phyloP scores from a whole-genome alignment of 2,113 vertebrate species.

The Zeus faber region DNA sequence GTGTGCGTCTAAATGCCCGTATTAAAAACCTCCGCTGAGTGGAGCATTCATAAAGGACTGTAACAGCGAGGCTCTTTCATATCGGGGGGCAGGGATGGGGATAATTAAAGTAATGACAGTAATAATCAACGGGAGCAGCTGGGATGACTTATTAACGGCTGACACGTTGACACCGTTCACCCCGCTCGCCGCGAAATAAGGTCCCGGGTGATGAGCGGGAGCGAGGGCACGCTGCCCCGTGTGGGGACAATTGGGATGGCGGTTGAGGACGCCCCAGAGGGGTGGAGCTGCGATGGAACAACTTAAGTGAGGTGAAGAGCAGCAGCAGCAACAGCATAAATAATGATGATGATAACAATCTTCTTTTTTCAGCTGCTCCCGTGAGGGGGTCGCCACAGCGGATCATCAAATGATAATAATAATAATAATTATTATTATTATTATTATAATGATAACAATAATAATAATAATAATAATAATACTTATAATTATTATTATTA shows the following conservation, averaged over 20 bases:
- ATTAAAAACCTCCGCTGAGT: constrained; percentile 48
- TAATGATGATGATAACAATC: too few species aligned
- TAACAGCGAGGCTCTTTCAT: constrained; percentile 47
- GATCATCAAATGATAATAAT: too few species aligned
- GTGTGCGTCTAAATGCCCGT: constrained; percentile 59
- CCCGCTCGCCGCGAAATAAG: constrained; percentile 63
- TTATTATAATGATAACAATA: too few species aligned
- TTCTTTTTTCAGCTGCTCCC: too few species aligned
- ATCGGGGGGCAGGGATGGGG: constrained; percentile 61
- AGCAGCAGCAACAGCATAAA: too few species aligned
- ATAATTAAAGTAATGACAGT: constrained; percentile 75
- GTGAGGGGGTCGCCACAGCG: too few species aligned
- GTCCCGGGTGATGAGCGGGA: constrained; percentile 62
- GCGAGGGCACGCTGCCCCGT: constrained; percentile 40
- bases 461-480: too few species aligned
- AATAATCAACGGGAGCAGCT: constrained; percentile 72
- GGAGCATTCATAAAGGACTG: constrained; percentile 61
- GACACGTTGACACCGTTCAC: constrained; percentile 61
- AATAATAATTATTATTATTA: too few species aligned
- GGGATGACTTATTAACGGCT: constrained; percentile 72
- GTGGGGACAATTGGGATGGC: constrained; percentile 49
- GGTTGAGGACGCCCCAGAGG: constrained; percentile 20
- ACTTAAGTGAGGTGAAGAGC: too few species aligned
- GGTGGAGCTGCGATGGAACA: neutral
- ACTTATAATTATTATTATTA: too few species aligned